Base-by-base conservation (phyloP, 2,113 vertebrate species). In the Cyprinodon tularosa region DNA sequence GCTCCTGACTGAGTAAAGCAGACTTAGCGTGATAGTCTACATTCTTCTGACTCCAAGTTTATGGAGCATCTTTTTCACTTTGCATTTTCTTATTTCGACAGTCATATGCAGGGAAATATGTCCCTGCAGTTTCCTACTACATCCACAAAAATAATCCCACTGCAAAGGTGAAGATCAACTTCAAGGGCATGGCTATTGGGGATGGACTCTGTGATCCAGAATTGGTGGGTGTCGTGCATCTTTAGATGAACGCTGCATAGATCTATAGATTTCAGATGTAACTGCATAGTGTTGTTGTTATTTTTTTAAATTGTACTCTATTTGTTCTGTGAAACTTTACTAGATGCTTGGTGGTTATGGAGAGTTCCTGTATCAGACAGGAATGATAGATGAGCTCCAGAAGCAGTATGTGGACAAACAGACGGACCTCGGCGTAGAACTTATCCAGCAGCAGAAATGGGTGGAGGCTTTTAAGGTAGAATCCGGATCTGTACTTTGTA, bases 121-220 rank as follows among this genome's bases (percentile, higher is more conserved):
- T 95, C 79, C 93, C 94, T 14, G 93, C 95, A 5, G 47, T 96
- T 38, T 92, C 94, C 0, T 91, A 94, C 86, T 95, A 94, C 77
- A 96, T 96, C 91, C 96, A 97, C 66, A 89, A 82, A n/a, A 86
- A 91, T 90, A 97, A 96, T 76, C 92, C 94, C 9, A 77, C 53
- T 0, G 92, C 88, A 9, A 89, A 93, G 59, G 73, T 93, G 79
- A 95, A 94, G 83, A 96, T 96, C 80, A 96, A 83, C 89, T 93
- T 98, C 59, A 95, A 94, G 84, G 95, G 95, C 53, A 93, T 96
- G 81, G 94, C 92, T 71, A 94, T 96, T 3, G 94, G 94, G 63
- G 90, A 95, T 4, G 94, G 93, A 0, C 94, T 97, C 50, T 96
- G 91, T 84, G 95, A 98, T 82, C 96, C 96, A 38, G 95, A 96